Evolutionary conservation across 2,888 invertebrate genomes (phyloP).

Genomic region (Calliscelio sp.): DNA sequence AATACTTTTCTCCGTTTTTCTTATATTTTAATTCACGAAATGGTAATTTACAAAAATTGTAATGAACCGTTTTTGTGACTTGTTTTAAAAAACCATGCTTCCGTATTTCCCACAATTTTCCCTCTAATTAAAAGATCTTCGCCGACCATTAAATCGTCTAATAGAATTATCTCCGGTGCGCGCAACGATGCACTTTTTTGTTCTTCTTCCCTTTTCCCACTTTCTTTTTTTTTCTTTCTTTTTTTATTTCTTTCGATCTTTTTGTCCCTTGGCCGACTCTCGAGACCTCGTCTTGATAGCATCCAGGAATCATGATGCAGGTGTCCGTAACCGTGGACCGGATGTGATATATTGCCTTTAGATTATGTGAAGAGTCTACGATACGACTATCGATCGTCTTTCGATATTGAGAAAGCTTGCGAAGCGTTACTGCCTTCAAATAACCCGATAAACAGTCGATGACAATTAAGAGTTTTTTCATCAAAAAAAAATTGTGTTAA

Average conservation of each 20-base stretch:
- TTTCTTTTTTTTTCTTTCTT: conserved; percentile 14
- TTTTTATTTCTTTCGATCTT: background rate
- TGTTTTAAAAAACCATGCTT: conserved; percentile 29
- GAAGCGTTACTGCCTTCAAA: conserved; percentile 31
- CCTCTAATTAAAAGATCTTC: conserved; percentile 63
- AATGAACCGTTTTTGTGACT: background rate
- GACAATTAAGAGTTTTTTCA: too few species aligned
- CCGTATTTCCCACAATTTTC: conserved; percentile 60
- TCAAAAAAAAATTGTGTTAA: too few species aligned
- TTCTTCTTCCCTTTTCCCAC: background rate
- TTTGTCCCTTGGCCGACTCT: conserved; percentile 18
- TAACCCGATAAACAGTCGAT: conserved; percentile 40
- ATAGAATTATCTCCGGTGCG: conserved; percentile 51
- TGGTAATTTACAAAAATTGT: too few species aligned
- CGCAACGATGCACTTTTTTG: conserved; percentile 56
- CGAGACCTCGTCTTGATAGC: conserved; percentile 55
- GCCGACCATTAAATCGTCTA: conserved; percentile 59
- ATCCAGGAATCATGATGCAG: conserved; percentile 73
- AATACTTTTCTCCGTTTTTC: too few species aligned
- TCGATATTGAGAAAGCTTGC: conserved; percentile 79
- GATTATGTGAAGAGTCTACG: conserved; percentile 79
- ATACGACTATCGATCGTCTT: conserved; percentile 80
- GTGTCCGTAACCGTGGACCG: conserved; percentile 80
- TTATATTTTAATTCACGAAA: too few species aligned
- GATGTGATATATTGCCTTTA: conserved; percentile 81